These are phyloP conservation scores for Campopleginae sp. DNA, from an alignment of 2,888 invertebrate species.

Conservation along the genomic window DNA sequence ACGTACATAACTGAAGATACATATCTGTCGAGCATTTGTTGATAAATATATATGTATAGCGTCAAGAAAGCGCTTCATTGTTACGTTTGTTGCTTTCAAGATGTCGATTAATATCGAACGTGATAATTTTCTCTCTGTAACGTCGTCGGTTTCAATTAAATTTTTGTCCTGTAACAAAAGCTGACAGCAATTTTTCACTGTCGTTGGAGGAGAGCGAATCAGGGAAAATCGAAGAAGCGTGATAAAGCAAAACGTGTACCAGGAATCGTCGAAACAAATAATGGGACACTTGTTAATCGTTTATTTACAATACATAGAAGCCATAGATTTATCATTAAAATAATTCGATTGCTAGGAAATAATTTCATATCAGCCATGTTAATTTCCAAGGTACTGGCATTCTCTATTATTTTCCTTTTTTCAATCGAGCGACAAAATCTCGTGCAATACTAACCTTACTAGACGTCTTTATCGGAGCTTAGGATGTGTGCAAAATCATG, in stretches of 20 bases:
- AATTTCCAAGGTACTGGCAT: neutral
- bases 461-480: neutral
- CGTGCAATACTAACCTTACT: neutral
- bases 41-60: constrained; percentile 41
- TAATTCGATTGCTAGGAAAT: neutral
- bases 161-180: neutral
- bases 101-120: constrained; percentile 13
- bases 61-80: constrained; percentile 47
- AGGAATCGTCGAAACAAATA: neutral
- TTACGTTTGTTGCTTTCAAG: constrained; percentile 53
- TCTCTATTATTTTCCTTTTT: neutral
- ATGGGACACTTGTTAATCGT: neutral
- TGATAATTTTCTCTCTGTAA: constrained; percentile 9
- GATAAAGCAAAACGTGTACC: neutral
- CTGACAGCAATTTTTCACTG: neutral
- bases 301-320: neutral
- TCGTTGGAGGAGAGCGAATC: neutral
- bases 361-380: neutral
- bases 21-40: constrained; percentile 66
- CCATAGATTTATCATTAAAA: neutral
- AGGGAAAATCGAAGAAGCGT: neutral
- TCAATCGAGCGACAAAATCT: constrained; percentile 6
- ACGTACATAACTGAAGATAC: constrained; percentile 58
- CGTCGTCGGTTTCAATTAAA: neutral
- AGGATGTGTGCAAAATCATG: neutral